Percentiles rank a stretch among this genome's conserved stretches.
Evolutionary conservation across 2,113 vertebrate genomes (phyloP).

Genomic region (Microtus richardsoni): DNA sequence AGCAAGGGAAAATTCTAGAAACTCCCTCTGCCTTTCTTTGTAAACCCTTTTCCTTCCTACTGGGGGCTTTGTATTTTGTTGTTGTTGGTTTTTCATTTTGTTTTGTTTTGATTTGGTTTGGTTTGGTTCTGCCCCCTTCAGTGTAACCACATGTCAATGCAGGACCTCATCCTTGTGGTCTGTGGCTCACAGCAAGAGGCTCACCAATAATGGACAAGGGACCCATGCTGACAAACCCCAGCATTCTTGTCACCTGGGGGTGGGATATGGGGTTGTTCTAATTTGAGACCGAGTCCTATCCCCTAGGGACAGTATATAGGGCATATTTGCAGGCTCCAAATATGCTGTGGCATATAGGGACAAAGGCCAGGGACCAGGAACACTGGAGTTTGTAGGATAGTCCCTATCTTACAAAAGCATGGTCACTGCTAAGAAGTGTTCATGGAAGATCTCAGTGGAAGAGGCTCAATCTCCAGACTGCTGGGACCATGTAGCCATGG

Average conservation of each 20-base stretch:
- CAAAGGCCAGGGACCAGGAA: background rate
- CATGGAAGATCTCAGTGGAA: background rate
- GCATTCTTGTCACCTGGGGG: background rate
- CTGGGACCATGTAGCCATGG: background rate
- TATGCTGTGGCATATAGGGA: background rate
- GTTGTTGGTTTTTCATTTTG: background rate
- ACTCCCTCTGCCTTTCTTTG: background rate
- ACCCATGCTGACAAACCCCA: background rate
- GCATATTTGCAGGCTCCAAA: background rate
- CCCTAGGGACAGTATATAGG: background rate
- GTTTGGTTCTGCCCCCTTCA: background rate
- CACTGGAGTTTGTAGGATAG: background rate
- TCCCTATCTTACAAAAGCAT: accelerated
- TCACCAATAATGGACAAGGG: background rate
- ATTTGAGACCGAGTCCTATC: accelerated
- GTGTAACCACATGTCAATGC: accelerated
- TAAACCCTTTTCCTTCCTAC: background rate
- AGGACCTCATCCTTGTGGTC: background rate
- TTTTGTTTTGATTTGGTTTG: too few relatives aligned
- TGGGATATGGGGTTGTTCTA: background rate
- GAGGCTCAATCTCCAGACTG: background rate
- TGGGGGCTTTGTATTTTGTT: background rate
- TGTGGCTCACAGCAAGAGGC: background rate
- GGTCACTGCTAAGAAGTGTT: accelerated
- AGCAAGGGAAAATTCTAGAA: background rate